These are phyloP conservation scores for Salvelinus namaycush DNA, from an alignment of 2,113 vertebrate species.

Conservation along the genomic window DNA sequence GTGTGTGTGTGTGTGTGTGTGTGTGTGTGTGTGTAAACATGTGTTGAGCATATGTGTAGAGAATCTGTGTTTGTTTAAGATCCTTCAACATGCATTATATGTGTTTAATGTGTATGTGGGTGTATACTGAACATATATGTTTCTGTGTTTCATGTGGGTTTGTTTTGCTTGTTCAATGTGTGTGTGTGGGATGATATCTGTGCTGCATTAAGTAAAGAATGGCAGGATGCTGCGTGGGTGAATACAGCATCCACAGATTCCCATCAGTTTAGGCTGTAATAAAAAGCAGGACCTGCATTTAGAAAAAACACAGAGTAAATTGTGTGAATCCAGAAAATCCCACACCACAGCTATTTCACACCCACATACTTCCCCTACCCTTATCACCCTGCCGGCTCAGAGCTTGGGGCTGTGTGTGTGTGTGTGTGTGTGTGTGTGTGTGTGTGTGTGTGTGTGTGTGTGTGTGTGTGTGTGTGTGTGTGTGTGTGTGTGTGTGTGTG, in stretches of 20 bases:
- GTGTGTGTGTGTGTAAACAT: not conserved
- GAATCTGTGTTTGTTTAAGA: constrained; percentile 3
- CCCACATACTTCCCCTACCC: constrained; percentile 74
- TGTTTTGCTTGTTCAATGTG: not conserved
- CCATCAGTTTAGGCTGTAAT: constrained; percentile 63
- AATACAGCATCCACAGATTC: constrained; percentile 51
- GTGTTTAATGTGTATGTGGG: not conserved
- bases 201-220: constrained; percentile 23
- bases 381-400: constrained; percentile 58
- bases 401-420: constrained; percentile 24
- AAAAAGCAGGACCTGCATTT: constrained; percentile 64
- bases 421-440: constrained; percentile 29
- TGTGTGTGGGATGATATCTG: constrained; percentile 30
- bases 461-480: not conserved
- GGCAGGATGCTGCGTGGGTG: constrained; percentile 54
- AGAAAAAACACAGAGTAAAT: constrained; percentile 39
- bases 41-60: not conserved
- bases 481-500: constrained; percentile 21
- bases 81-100: constrained; percentile 4
- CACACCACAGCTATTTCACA: constrained; percentile 70
- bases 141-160: not conserved
- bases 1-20: not conserved
- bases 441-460: constrained; percentile 35
- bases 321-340: constrained; percentile 65
- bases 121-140: constrained; percentile 2